A percentile compares a stretch with the other conserved stretches of the same genome.
These are phyloP conservation scores for Pseudomyrmex flavicornis DNA, from an alignment of 1,140 invertebrate species.

Conservation along the genomic window DNA sequence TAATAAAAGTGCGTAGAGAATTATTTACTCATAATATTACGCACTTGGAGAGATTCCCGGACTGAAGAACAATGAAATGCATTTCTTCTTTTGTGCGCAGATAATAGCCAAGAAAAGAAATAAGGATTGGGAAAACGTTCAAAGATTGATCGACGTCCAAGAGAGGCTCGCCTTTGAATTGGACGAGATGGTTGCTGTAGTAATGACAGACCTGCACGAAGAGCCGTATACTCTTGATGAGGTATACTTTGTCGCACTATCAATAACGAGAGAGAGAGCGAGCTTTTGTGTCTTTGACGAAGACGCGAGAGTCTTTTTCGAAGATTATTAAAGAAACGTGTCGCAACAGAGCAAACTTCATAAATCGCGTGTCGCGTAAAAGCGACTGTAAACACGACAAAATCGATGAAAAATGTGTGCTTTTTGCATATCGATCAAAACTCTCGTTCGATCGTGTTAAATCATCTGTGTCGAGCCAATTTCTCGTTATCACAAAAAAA, in stretches of 20 bases:
- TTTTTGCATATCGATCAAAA: not conserved
- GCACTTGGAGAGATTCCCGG: not conserved
- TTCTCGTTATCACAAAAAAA: not conserved
- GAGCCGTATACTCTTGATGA: conserved; percentile 92
- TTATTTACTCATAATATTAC: not conserved
- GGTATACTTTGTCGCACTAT: conserved; percentile 81
- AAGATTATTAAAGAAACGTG: not conserved
- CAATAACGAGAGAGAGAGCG: conserved; percentile 23
- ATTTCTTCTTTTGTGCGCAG: conserved; percentile 79
- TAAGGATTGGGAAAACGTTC: conserved; percentile 87
- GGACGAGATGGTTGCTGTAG: conserved; percentile 89
- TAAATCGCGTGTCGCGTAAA: not conserved
- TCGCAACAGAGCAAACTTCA: not conserved
- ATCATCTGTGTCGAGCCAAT: not conserved
- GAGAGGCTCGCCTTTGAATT: conserved; percentile 87
- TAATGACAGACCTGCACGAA: conserved; percentile 88
- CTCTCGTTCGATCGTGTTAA: not conserved
- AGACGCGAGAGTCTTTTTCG: not conserved
- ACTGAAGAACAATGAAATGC: not conserved
- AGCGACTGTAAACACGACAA: not conserved
- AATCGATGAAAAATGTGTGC: not conserved
- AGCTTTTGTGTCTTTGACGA: not conserved
- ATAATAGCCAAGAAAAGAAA: conserved; percentile 89
- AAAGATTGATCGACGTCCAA: conserved; percentile 90
- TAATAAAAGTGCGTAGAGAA: not conserved